These are phyloP conservation scores for Heliconius cydno DNA, from an alignment of 2,888 invertebrate species.

Conservation along the genomic window DNA sequence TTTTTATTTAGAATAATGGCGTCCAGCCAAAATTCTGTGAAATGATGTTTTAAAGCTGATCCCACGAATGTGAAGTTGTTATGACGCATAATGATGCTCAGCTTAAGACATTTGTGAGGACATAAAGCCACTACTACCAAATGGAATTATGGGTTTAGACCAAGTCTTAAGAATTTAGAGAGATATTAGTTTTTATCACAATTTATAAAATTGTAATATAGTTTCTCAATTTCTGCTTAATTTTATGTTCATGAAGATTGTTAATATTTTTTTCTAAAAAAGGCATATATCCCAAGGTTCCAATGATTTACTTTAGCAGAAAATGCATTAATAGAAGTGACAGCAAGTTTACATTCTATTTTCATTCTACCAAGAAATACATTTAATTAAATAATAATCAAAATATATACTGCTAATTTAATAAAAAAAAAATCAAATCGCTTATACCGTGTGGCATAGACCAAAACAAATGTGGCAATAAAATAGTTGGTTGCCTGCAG, in stretches of 20 bases:
- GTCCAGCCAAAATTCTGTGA: slow-evolving; percentile 55
- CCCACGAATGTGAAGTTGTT: slow-evolving; percentile 63
- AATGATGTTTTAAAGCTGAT: slow-evolving; percentile 56
- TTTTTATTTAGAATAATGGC: background rate
- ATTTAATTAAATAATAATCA: no score
- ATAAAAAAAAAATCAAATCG: background rate
- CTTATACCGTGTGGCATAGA: slow-evolving; percentile 48
- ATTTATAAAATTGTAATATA: no score
- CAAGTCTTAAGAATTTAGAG: slow-evolving; percentile 30
- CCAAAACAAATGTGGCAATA: slow-evolving; percentile 63
- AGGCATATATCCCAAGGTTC: no score
- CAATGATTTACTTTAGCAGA: no score
- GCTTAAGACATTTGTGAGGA: slow-evolving; percentile 75
- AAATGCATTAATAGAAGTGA: no score
- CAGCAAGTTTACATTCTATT: no score
- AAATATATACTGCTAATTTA: background rate
- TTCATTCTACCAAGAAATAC: no score
- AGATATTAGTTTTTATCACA: no score
- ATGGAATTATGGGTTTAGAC: slow-evolving; percentile 57
- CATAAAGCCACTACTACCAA: slow-evolving; percentile 73
- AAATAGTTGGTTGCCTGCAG: slow-evolving; percentile 74
- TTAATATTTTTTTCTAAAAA: background rate
- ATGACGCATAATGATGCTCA: slow-evolving; percentile 66
- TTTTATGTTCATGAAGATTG: background rate
- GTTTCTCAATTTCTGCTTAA: background rate